Evolutionary conservation across 2,797 vertebrate species (phyloP), one percentile per base, ranked within the genome.

Genomic region (Pseudochirops corinnae): DNA sequence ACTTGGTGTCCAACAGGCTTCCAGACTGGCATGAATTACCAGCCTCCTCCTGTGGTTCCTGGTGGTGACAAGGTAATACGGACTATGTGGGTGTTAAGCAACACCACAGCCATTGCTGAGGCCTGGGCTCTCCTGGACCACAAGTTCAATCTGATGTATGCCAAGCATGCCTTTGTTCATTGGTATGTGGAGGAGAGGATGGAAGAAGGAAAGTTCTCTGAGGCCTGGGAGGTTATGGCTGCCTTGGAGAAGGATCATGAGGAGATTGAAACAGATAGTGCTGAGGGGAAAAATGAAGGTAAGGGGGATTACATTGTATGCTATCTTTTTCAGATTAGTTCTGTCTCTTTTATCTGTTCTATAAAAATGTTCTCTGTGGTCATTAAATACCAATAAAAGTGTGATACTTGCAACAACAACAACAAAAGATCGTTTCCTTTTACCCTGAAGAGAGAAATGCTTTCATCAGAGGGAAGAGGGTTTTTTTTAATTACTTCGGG

Each of bases 1-100:
- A 97, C 98, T 97, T 99, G 99, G 99, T 99, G 99, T 46, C 99
- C 99, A 1, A 99, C 99, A 12, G 99, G 99, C 9, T 98, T 98
- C 97, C 98, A 98, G 97, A 98, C 98, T 67, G 98, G 98, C 92
- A 98, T 98, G 98, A 82, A 87, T 87, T 87, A 50, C 24, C 39
- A 50, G 3, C 10, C 21, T 50, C 16, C 21, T 3, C 1, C 74
- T 50, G 6, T 82, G 24, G 74, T 26, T 87, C 39, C 24, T 50
- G 39, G 39, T 87, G 74, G 24, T 24, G 0, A 87, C 21, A 26
- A 50, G 24, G 24, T 50, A 87, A 24, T 26, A 16, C 24, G 24
- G 39, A 10, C 24, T 50, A 0, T 26, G 21, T 87, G 74, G 21
- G 12, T 98, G 98, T 95, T 98, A 97, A 98, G 98, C 97, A 98